Base-by-base conservation (phyloP, 1,140 invertebrate species). In the Neodiprion fabricii region DNA sequence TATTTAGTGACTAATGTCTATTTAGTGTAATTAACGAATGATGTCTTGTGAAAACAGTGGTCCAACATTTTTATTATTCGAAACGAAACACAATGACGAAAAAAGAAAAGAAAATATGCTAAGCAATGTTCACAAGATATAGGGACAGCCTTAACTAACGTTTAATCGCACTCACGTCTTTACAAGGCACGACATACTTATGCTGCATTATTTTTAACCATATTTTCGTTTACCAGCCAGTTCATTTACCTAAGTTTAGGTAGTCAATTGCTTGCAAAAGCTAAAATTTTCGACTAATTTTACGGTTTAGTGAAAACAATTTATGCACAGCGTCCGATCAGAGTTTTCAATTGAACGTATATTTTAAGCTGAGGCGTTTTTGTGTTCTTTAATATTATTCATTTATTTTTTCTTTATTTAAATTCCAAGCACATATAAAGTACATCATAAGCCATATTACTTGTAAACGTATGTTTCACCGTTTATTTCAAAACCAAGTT, bases 11-110 rank as follows among this genome's bases (percentile, higher is more conserved):
- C 4, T 61, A 61, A 4, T 12, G n/a, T 61, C 53, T 17, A 61
- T 17, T 61, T 61, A 61, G 53, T 61, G n/a, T 61, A 17, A 61
- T 61, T 61, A 61, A 61, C 53, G 53, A 61, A 61, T 61, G 11
- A 61, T 4, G 53, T 61, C 11, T 61, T 61, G 11, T 61, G 53
- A 61, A 61, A 40, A 61, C 11, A 61, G 53, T 61, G 53, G 53
- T 61, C 53, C 53, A 61, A 61, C 5, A 17, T 61, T 61, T 61
- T 12, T 61, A 61, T 61, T 61, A 61, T 61, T 61, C 53, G 53
- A 40, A 40, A 40, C 28, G 5, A 40, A 40, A 40, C 28, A 40
- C 28, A 40, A 40, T 40, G 28, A 40, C 53, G 53, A 61, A 40
- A 40, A 4, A 40, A 40, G 28, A 40, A 40, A 40, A 40, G 28